Base-by-base conservation (phyloP, 2,888 invertebrate species). In the Anagyrus pseudococci region DNA sequence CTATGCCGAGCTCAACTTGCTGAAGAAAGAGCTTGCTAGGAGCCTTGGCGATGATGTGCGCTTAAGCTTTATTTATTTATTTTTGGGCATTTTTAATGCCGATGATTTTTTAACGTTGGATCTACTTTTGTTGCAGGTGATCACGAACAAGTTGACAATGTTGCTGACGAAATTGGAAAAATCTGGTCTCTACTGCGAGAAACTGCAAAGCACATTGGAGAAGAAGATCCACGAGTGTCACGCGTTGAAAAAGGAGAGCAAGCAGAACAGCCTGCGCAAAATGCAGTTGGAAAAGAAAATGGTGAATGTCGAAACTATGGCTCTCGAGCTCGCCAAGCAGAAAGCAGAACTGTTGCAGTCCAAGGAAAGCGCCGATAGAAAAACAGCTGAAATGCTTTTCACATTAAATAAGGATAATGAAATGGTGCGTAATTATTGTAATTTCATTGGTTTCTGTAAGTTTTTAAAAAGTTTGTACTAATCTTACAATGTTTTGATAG, bases 251-350 rank as follows among this genome's bases (percentile, higher is more conserved):
- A 83, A 83, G 48, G 80, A 83, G 25, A 83, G 84, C 64, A 85
- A 86, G 59, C 82, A 82, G 20, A 84, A 85, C 37, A 84, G 85
- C 71, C 76, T 86, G 15, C 84, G 86, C n/a, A 85, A 86, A 72
- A 75, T 83, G 15, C 84, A 86, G 53, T 83, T 85, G 46, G 84
- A 86, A 44, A 83, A 83, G 62, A 81, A 83, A 33, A 75, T 83
- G n/a, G 68, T 73, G 1, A 84, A 85, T 65, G 72, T 85, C 15
- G 80, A 83, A 58, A 78, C 76, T 17, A 74, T 85, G 64, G 82
- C 83, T 37, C 75, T 77, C 0, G 84, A 85, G 72, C 76, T 84
- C 71, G 77, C 60, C 70, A 83, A 70, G 73, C 84, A 68, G 77
- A 85, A 74, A 70, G 64, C 70, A 1, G 78, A 79, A 37, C 60